Evolutionary conservation across 2,888 invertebrate genomes (phyloP), one percentile per base, ranked within the genome.

Genomic region (Halocaridina rubra): DNA sequence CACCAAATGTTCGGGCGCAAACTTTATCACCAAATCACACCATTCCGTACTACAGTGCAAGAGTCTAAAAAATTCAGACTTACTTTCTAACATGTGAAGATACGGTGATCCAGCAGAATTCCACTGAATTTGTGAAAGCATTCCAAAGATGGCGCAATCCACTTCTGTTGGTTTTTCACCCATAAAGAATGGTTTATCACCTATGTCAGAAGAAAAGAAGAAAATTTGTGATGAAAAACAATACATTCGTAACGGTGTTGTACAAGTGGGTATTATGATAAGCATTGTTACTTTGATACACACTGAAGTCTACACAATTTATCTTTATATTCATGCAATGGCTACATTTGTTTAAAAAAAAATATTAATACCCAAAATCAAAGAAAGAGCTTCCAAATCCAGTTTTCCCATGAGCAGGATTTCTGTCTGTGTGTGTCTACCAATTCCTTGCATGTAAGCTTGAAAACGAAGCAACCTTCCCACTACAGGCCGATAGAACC

Each of bases 71-170:
- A n/a, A n/a, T n/a, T n/a, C n/a, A n/a, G n/a, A 80, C 82, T 84
- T 87, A 89, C 89, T 89, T 53, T 89, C 88, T 7, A 89, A 13
- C 19, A 89, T 72, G 59, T 84, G 79, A 46, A 89, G 89, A 84
- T 89, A 89, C 7, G 90, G 89, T 7, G 89, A 89, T 7, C 86
- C 88, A 2, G 90, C 90, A 13, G 89, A 76, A 59, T 89, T 89
- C 89, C 90, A 91, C 24, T 90, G 81, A 1, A 91, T 88, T 89
- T 91, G 91, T 24, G 90, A 89, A 67, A 91, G 79, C 88, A 90
- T 89, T 5, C 90, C 91, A 89, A 92, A 92, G 67, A 91, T 88
- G 2, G 90, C 89, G 89, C 91, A 91, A 87, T 92, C 91, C 3
- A 90, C 88, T 81, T 91, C 90, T 80, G 89, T 88, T 5, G 90